Evolutionary conservation across 2,797 vertebrate species (phyloP), one percentile per base, ranked within the genome.

Genomic region (Glossophaga mutica): DNA sequence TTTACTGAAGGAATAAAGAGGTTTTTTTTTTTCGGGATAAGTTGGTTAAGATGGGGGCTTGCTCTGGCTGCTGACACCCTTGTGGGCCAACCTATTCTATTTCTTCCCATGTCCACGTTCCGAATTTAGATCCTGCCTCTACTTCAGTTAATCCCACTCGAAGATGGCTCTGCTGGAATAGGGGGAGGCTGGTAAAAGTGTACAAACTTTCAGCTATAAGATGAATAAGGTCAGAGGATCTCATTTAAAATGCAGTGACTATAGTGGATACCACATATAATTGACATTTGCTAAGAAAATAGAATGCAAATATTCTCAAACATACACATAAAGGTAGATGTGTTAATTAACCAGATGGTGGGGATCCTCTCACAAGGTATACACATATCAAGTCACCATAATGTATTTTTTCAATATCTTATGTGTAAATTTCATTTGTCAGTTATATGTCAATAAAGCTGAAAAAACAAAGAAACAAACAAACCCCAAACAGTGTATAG

Each of bases 1-100:
- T 26, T 65, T 1, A 2, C 7, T 3, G 21, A 9, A 18, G 77
- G 16, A 4, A 0, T 9, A 6, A 4, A 2, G 34, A 32, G 32
- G 2, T 1, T 0, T 11, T 15, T 16, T 6, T 55, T 55, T 24
- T 24, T 9, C 19, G 21, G 42, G 67, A 8, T 2, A 4, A 7
- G 5, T 6, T 2, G 11, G 78, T 9, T 34, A 12, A 32, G 91
- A 37, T 1, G 70, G 62, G 32, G 73, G 7, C 65, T n/a, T 9
- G 2, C 19, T 19, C 11, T 9, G 32, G 42, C 42, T 37, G 22
- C 57, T 3, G 7, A 10, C 0, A 9, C 11, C 44, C 34, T 34
- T 1, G 16, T 32, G 55, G 52, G 50, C 83, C 32, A 44, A 21
- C 0, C 32, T 19, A 52, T 29, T 9, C 62, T 34, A 48, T 4